These are phyloP conservation scores for Drosophila oshimai DNA, from an alignment of 1,140 invertebrate genomes.

Conservation along the genomic window DNA sequence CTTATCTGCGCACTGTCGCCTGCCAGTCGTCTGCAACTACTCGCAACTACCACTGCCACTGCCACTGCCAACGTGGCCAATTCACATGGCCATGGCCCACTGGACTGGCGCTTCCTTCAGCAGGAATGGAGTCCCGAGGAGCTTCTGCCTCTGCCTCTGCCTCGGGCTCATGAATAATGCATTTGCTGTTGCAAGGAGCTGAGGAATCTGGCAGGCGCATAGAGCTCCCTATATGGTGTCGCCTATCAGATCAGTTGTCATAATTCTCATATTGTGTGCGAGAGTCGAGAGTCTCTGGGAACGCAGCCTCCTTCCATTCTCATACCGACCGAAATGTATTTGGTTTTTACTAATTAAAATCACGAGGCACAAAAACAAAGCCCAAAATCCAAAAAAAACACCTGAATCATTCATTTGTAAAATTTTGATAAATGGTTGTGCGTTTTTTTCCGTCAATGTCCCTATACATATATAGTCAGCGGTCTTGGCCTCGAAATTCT, in stretches of 20 bases:
- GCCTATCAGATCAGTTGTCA: slow-evolving; percentile 80
- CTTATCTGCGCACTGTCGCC: slow-evolving; percentile 54
- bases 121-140: slow-evolving; percentile 15
- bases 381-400: slow-evolving; percentile 51
- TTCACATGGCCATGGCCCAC: slow-evolving; percentile 62
- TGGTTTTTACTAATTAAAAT: slow-evolving; percentile 73
- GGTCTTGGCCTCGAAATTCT: slow-evolving; percentile 53
- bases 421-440: slow-evolving; percentile 74
- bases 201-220: slow-evolving; percentile 71
- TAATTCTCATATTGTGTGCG: slow-evolving; percentile 79
- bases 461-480: slow-evolving; percentile 46
- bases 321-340: slow-evolving; percentile 44
- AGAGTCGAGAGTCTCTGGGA: slow-evolving; percentile 58
- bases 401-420: slow-evolving; percentile 74
- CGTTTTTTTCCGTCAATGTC: slow-evolving; percentile 7
- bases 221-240: slow-evolving; percentile 78
- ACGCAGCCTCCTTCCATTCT: background rate
- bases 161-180: slow-evolving; percentile 67
- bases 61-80: slow-evolving; percentile 6
- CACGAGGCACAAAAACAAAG: slow-evolving; percentile 31
- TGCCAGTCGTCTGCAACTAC: slow-evolving; percentile 40
- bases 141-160: slow-evolving; percentile 20
- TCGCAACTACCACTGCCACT: background rate
- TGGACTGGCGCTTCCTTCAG: slow-evolving; percentile 68
- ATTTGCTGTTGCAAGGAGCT: slow-evolving; percentile 43